Percentiles rank a stretch among this genome's conserved stretches.
These are phyloP conservation scores for Eupithecia exiguata DNA, from an alignment of 2,888 invertebrate species.

Conservation along the genomic window DNA sequence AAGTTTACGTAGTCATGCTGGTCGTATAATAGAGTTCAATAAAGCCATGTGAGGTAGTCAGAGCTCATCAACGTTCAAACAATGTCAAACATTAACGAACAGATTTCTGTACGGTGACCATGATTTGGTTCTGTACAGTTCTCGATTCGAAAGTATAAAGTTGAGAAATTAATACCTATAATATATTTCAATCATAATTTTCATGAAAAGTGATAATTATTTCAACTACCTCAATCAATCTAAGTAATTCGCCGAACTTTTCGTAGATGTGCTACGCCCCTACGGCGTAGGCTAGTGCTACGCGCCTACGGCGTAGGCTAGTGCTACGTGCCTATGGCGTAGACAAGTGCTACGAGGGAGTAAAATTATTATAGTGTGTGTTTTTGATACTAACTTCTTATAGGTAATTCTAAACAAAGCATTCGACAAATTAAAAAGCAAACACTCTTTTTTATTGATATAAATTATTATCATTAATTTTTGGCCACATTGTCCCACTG, in stretches of 20 bases:
- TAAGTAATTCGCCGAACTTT: background rate
- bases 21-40: slow-evolving; percentile 22
- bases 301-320: background rate
- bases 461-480: too few relatives aligned
- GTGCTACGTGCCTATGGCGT: background rate
- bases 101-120: slow-evolving; percentile 51
- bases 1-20: slow-evolving; percentile 14
- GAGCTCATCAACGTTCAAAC: slow-evolving; percentile 58
- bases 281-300: background rate
- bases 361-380: background rate
- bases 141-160: background rate
- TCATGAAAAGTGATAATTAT: background rate
- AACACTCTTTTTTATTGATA: too few relatives aligned
- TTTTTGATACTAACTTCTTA: background rate
- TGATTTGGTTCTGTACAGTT: slow-evolving; percentile 9
- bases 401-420: background rate
- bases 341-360: background rate
- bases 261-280: background rate
- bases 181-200: background rate
- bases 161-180: background rate
- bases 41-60: slow-evolving; percentile 42
- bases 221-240: background rate
- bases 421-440: background rate
- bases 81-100: slow-evolving; percentile 61
- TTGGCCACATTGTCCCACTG: too few relatives aligned